phyloP scores from a whole-genome alignment of 2,113 vertebrate species.

The Toxotes jaculatrix region DNA sequence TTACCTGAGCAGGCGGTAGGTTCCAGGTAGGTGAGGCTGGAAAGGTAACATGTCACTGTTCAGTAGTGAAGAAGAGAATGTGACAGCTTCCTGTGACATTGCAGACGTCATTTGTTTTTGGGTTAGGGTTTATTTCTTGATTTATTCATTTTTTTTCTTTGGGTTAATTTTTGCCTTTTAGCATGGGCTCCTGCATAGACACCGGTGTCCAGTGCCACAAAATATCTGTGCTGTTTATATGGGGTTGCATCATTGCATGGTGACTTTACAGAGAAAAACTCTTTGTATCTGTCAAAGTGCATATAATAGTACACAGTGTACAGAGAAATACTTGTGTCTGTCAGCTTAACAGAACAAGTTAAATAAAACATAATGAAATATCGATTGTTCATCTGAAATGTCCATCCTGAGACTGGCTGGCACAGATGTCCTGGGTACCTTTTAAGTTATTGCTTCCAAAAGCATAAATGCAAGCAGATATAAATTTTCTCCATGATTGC shows the following conservation, averaged over 20 bases:
- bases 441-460: not conserved
- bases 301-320: too few relatives aligned
- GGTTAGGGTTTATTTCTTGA: too few relatives aligned
- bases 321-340: too few relatives aligned
- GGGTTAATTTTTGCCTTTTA: not conserved
- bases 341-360: not conserved
- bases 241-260: not conserved
- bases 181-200: not conserved
- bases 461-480: not conserved
- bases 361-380: too few relatives aligned
- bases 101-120: too few relatives aligned
- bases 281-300: too few relatives aligned
- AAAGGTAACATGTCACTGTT: too few relatives aligned
- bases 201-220: too few relatives aligned
- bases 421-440: not conserved
- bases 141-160: too few relatives aligned
- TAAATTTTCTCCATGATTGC: not conserved
- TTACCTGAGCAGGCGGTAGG: not conserved
- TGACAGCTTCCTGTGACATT: too few relatives aligned
- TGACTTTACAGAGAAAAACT: not conserved
- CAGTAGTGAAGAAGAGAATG: too few relatives aligned
- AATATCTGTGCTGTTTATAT: not conserved
- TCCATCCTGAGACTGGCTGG: not conserved
- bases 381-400: not conserved
- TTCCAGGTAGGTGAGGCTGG: too few relatives aligned